Base-by-base conservation (phyloP, 2,888 invertebrate species). In the Panopea generosa region DNA sequence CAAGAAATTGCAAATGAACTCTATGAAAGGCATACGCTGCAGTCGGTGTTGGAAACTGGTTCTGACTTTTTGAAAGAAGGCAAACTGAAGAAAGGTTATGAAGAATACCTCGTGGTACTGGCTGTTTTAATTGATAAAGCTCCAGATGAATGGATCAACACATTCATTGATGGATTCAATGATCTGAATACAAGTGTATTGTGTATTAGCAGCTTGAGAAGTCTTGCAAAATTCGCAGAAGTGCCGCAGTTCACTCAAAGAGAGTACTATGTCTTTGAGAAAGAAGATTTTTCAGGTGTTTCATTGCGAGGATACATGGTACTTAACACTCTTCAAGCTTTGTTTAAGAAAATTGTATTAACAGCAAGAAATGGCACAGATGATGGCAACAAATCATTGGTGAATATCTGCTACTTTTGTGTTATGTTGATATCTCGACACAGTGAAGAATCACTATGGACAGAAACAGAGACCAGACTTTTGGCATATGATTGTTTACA, bases 191-290 rank as follows among this genome's bases (percentile, higher is more conserved):
- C 74, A 7, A 24, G 45, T 4, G 53, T 66, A 16, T 61, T 77
- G 7, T 80, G 80, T 49, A 27, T 73, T 14, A 57, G 70, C n/a
- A 60, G 73, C 29, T 20, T 80, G 4, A 65, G 66, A 16, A 77
- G 70, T 16, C 24, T 76, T 11, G 33, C 61, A n/a, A 68, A 59
- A 22, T 38, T 69, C 40, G 65, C 72, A 14, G 56, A 62, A 6
- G 38, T 62, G 22, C 33, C 40, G 24, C 24, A 47, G 24, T 47
- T 52, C 26, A 22, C 27, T 16, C 72, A 69, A 3, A 52, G 71
- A 43, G 86, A 86, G 33, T 74, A 82, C 55, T 82, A 74, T 49
- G 59, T 60, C 4, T 86, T 74, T 70, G 84, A 79, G 11, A 57
- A 56, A 24, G 61, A 70, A 7, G 86, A 86, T 55, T 87, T 88